Base-by-base conservation (phyloP, 2,113 vertebrate species). In the Columba livia region DNA sequence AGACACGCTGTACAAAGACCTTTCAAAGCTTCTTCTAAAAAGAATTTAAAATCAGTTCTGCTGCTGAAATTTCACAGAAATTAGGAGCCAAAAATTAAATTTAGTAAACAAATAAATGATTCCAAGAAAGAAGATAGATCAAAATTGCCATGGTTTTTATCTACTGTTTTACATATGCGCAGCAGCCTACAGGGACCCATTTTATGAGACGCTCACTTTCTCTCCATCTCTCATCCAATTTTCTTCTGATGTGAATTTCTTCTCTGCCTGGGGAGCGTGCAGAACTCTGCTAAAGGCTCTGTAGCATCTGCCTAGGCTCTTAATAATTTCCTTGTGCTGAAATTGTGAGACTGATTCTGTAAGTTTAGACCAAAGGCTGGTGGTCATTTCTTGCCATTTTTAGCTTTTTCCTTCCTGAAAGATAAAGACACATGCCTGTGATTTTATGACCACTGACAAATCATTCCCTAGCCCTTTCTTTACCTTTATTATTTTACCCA, bases 41-140 rank as follows among this genome's bases (percentile, higher is more conserved):
- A 50, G 24, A 82, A 67, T 60, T 61, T 77, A 69, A 90, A 73
- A 36, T 3, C 12, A 65, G 29, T 53, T 40, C 47, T 85, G 12
- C 36, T 83, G n/a, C 54, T 54, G 44, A 91, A 91, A 88, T 94
- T 73, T 73, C 58, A 88, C 32, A 69, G 48, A 6, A 79, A 70
- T 53, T 75, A 91, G 50, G 18, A 91, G 18, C 14, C 18, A 69
- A 62, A 85, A 85, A 31, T 32, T 89, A 36, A 88, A 85, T 51
- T 79, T 40, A 57, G 29, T 91, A 88, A 94, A 94, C 54, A 95
- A 85, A 88, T 42, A 89, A 85, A 75, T 69, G 1, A 82, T 90
- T 91, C 58, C 29, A 73, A 64, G 31, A 79, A 87, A 72, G 29
- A 69, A 4, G 15, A 62, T 61, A 87, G 15, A 70, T 71, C 15